Conservation (phyloP, 2,888 invertebrate genomes). For the Beris morrisii region DNA sequence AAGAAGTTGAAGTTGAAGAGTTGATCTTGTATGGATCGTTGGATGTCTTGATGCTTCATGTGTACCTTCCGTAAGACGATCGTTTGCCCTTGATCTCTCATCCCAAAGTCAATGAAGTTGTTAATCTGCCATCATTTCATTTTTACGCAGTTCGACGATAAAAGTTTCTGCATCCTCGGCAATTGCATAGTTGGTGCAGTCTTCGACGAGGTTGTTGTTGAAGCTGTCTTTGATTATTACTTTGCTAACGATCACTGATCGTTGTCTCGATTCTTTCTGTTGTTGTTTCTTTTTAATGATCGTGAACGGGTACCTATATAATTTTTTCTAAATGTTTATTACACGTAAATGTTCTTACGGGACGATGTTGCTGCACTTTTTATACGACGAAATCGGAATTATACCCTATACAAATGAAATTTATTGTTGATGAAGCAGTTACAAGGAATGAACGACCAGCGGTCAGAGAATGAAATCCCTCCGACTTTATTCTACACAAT, state of each 20-base stretch:
- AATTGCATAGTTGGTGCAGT: not conserved
- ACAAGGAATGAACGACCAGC: slow-evolving; percentile 8
- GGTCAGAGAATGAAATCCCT: too few relatives aligned
- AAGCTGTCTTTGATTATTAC: slow-evolving; percentile 30
- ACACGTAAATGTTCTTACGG: slow-evolving; percentile 23
- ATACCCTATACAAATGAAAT: slow-evolving; percentile 9
- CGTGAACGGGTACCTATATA: slow-evolving; percentile 25
- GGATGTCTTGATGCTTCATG: slow-evolving; percentile 14
- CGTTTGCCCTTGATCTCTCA: slow-evolving; percentile 39
- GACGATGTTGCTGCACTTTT: not conserved
- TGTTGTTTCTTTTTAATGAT: slow-evolving; percentile 29
- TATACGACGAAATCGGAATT: slow-evolving; percentile 5
- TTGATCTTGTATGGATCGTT: too few relatives aligned
- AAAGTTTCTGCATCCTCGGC: slow-evolving; percentile 13
- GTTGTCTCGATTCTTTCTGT: slow-evolving; percentile 14
- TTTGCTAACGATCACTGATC: slow-evolving; percentile 30
- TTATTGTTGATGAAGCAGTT: slow-evolving; percentile 28
- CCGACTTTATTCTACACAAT: too few relatives aligned
- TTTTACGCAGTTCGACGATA: slow-evolving; percentile 36
- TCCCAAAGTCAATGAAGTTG: slow-evolving; percentile 40
- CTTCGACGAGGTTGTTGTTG: not conserved
- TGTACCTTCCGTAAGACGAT: slow-evolving; percentile 20
- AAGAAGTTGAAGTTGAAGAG: too few relatives aligned
- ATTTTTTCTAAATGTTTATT: slow-evolving; percentile 30
- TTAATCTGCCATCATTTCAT: slow-evolving; percentile 37